Percentiles rank a stretch among this genome's conserved stretches.
These are phyloP conservation scores for Catonia carolina DNA, from an alignment of 2,888 invertebrate species.

Conservation along the genomic window DNA sequence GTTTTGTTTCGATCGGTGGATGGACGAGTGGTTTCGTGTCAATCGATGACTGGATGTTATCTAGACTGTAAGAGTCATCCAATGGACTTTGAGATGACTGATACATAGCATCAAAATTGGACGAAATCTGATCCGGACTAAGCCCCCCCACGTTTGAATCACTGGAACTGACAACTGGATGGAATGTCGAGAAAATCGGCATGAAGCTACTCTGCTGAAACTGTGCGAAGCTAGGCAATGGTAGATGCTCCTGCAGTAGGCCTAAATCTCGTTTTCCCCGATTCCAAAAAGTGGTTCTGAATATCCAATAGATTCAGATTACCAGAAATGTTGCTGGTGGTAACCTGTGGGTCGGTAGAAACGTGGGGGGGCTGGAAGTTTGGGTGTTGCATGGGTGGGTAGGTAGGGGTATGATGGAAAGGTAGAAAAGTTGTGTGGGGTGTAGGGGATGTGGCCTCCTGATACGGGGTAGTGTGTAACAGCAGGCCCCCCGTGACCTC, in stretches of 20 bases:
- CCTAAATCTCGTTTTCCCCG: constrained; percentile 7
- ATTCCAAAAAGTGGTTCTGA: not conserved
- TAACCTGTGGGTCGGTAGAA: constrained; percentile 41
- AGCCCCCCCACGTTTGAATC: constrained; percentile 74
- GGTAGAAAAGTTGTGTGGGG: constrained; percentile 44
- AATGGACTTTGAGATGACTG: constrained; percentile 11
- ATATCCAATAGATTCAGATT: constrained; percentile 23
- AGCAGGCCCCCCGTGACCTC: constrained; percentile 90
- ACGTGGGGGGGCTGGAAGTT: constrained; percentile 68
- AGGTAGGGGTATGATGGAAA: constrained; percentile 44
- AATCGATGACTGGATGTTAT: not conserved
- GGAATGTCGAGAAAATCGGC: constrained; percentile 18
- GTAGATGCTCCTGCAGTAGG: constrained; percentile 31
- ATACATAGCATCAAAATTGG: constrained; percentile 20
- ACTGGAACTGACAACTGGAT: constrained; percentile 46
- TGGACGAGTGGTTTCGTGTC: constrained; percentile 6
- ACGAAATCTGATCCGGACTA: constrained; percentile 38
- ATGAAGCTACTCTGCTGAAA: constrained; percentile 39
- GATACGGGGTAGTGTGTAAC: constrained; percentile 31
- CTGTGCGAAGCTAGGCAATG: constrained; percentile 61
- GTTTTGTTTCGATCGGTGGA: no score
- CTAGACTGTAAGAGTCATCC: not conserved
- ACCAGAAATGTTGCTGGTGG: constrained; percentile 32
- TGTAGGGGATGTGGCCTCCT: constrained; percentile 33
- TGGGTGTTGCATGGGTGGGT: constrained; percentile 59